A percentile compares a stretch with the other conserved stretches of the same genome.
Conservation (phyloP, 2,888 invertebrate genomes). For the Molorchus minor region DNA sequence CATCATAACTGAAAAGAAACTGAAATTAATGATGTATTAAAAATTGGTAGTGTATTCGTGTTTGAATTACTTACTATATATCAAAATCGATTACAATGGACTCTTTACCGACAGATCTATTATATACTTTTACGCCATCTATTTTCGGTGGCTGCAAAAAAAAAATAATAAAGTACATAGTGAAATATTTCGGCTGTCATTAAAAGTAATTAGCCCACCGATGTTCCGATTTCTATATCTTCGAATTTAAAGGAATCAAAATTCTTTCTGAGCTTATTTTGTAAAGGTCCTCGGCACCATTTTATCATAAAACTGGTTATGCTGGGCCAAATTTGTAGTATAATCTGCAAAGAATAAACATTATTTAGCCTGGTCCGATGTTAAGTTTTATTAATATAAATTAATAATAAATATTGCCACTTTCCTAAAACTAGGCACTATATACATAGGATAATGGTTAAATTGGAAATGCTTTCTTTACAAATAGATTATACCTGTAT, state of each 20-base stretch:
- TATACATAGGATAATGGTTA: too few relatives aligned
- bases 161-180: too few relatives aligned
- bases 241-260: constrained; percentile 53
- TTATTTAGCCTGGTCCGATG: background rate
- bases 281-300: constrained; percentile 47
- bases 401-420: background rate
- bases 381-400: background rate
- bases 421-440: background rate
- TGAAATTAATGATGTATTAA: background rate
- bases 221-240: constrained; percentile 52
- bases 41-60: constrained; percentile 6
- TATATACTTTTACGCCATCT: constrained; percentile 95
- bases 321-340: constrained; percentile 53
- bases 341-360: constrained; percentile 43
- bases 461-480: too few relatives aligned
- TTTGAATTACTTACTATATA: constrained; percentile 74
- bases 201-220: constrained; percentile 42
- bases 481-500: too few relatives aligned
- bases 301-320: constrained; percentile 50
- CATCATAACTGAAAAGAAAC: constrained; percentile 78
- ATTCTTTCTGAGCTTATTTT: constrained; percentile 53
- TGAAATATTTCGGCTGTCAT: too few relatives aligned
- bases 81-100: constrained; percentile 97
- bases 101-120: constrained; percentile 85
- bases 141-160: constrained; percentile 83